phyloP scores from a whole-genome alignment of 1,140 invertebrate genomes.

The Drosophila arawakana region DNA sequence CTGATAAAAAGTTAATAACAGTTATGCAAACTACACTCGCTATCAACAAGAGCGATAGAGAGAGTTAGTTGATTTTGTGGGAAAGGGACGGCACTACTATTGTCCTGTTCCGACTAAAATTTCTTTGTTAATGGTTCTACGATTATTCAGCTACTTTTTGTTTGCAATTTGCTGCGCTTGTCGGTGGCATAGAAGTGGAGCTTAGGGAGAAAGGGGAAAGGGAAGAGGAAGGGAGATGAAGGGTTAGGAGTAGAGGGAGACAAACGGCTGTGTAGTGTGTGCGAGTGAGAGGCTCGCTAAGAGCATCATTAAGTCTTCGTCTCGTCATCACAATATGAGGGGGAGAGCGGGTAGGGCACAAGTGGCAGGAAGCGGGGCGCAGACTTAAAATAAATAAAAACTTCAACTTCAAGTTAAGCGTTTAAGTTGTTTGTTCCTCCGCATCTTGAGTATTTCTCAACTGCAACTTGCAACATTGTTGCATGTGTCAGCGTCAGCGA shows the following conservation, averaged over 20 bases:
- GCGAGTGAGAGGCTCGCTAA: conserved; percentile 50
- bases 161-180: conserved; percentile 44
- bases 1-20: too few relatives aligned
- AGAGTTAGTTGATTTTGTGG: not conserved
- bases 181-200: not conserved
- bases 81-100: conserved; percentile 15
- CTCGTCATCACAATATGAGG: conserved; percentile 30
- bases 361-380: conserved; percentile 38
- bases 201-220: not conserved
- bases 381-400: conserved; percentile 81
- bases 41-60: not conserved
- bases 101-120: conserved; percentile 48
- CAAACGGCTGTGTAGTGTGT: not conserved
- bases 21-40: too few relatives aligned
- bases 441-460: conserved; percentile 73
- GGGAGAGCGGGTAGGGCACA: not conserved
- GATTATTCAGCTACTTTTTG: conserved; percentile 55
- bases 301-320: conserved; percentile 69
- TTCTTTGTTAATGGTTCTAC: conserved; percentile 44
- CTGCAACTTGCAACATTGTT: conserved; percentile 78
- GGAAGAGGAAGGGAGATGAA: conserved; percentile 12
- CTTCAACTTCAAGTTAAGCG: conserved; percentile 72
- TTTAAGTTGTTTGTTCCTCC: conserved; percentile 80
- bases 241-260: conserved; percentile 40
- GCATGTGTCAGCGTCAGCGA: conserved; percentile 45